These are phyloP conservation scores for Montipora capricornis DNA, from an alignment of 64 coral and sea anemone genomes.

Conservation along the genomic window DNA sequence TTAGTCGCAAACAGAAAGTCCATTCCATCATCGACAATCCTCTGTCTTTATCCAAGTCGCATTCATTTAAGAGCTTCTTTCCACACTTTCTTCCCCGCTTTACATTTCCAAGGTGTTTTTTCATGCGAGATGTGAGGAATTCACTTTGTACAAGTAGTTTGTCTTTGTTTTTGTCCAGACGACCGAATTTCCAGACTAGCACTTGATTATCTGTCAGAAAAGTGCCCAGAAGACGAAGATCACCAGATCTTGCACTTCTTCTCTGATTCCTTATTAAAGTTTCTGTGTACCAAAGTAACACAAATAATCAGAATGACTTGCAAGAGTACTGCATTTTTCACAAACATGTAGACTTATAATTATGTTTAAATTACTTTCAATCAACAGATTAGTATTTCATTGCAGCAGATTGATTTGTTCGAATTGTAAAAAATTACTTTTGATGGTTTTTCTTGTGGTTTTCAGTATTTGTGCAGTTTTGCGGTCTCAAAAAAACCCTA, in stretches of 20 bases:
- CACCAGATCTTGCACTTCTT: slow-evolving; percentile 62
- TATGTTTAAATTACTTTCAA: no score
- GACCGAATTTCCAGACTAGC: slow-evolving; percentile 89
- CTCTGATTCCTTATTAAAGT: slow-evolving; percentile 60
- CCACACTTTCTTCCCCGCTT: slow-evolving; percentile 94
- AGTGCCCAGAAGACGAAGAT: slow-evolving; percentile 59
- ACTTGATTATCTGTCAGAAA: slow-evolving; percentile 81
- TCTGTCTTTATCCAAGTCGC: slow-evolving; percentile 83
- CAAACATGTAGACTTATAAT: no score
- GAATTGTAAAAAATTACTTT: no score
- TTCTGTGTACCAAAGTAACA: slow-evolving; percentile 18
- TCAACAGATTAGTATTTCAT: no score
- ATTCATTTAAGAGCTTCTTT: slow-evolving; percentile 85
- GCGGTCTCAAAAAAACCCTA: no score
- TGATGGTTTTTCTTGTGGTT: no score
- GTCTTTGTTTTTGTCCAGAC: slow-evolving; percentile 84
- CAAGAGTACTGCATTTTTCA: no score
- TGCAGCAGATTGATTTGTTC: no score
- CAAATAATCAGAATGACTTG: not conserved
- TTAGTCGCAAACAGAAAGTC: slow-evolving; percentile 62
- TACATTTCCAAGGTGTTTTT: slow-evolving; percentile 79
- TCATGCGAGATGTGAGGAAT: slow-evolving; percentile 81
- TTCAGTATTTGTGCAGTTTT: no score
- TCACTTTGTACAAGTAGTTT: slow-evolving; percentile 66
- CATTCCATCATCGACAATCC: slow-evolving; percentile 80